phyloP scores from a whole-genome alignment of 2,888 invertebrate genomes.

The Mycogona germanica region DNA sequence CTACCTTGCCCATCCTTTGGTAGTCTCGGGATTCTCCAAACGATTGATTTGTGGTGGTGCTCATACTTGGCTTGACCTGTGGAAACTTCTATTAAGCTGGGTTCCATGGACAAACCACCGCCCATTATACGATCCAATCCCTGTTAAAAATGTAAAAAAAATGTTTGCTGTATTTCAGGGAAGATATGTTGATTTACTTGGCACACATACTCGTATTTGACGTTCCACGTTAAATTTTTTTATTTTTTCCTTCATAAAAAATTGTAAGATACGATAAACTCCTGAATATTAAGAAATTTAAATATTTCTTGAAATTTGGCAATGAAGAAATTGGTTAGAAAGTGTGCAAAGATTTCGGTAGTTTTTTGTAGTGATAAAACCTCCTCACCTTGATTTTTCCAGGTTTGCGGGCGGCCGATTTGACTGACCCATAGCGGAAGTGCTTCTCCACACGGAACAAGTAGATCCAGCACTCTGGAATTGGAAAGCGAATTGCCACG shows the following conservation, averaged over 20 bases:
- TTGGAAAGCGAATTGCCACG: conserved; percentile 88
- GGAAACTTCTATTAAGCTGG: conserved; percentile 88
- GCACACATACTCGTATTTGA: neutral
- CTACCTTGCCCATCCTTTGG: conserved; percentile 98
- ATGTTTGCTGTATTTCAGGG: too few species aligned
- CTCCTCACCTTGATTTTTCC: conserved; percentile 41
- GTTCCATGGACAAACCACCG: conserved; percentile 77
- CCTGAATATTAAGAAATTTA: too few species aligned
- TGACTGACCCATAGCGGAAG: conserved; percentile 94
- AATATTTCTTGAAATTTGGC: too few species aligned
- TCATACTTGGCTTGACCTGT: conserved; percentile 98
- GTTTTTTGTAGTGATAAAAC: too few species aligned
- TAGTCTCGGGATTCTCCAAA: conserved; percentile 94
- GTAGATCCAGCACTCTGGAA: conserved; percentile 99
- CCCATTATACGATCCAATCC: conserved; percentile 86
- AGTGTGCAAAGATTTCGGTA: too few species aligned
- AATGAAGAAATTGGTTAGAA: too few species aligned
- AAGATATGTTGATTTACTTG: neutral
- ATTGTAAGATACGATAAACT: too few species aligned
- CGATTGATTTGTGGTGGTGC: conserved; percentile 92
- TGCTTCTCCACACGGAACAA: conserved; percentile 96
- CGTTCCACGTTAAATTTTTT: too few species aligned
- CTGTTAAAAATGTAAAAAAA: conserved; percentile 4
- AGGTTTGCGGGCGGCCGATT: conserved; percentile 56
- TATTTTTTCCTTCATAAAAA: too few species aligned